Evolutionary conservation across 2,888 invertebrate species (phyloP), one percentile per base, ranked within the genome.

Genomic region (Pseudococcus jackbeardsleyi): DNA sequence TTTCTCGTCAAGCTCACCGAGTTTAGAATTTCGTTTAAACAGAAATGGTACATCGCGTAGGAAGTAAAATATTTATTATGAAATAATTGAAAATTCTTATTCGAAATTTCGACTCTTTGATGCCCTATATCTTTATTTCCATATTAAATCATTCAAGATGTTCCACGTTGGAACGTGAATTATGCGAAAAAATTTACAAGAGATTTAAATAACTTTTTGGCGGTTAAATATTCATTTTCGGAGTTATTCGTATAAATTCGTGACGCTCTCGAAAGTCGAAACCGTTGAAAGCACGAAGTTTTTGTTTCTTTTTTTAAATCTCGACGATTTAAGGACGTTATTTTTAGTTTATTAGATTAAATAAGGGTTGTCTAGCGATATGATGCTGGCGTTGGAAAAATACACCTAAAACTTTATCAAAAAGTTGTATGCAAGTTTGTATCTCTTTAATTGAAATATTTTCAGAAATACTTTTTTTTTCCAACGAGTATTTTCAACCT

Each of bases 41-140:
- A 6, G 64, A 64, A 64, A 64, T 64, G 64, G 9, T 33, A 22
- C 22, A 64, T 64, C 64, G 22, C 64, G 64, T 64, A 22, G 8
- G 22, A 9, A 64, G 22, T 64, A 22, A 64, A 64, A 64, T 64
- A 64, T 64, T 64, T 64, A 64, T 64, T 64, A 64, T 9, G 64
- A 22, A 64, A 64, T 64, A 64, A 64, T 64, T 64, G 22, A 9
- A 64, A 64, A 64, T 64, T 64, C 64, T 64, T 64, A 19, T 64
- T 64, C 22, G 22, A 64, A 64, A 64, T 22, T 64, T 64, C 19
- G 22, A 22, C 11, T 22, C 64, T 22, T 6, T 22, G 5, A 22
- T 22, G 64, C 42, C 42, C 90, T 46, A 6, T 46, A 19, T 84
- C 48, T 82, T 42, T 82, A 19, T 82, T 82, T 42, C 5, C 33